Evolutionary conservation across 2,888 invertebrate genomes (phyloP), one percentile per base, ranked within the genome.

Genomic region (Dichetophora obliterata): DNA sequence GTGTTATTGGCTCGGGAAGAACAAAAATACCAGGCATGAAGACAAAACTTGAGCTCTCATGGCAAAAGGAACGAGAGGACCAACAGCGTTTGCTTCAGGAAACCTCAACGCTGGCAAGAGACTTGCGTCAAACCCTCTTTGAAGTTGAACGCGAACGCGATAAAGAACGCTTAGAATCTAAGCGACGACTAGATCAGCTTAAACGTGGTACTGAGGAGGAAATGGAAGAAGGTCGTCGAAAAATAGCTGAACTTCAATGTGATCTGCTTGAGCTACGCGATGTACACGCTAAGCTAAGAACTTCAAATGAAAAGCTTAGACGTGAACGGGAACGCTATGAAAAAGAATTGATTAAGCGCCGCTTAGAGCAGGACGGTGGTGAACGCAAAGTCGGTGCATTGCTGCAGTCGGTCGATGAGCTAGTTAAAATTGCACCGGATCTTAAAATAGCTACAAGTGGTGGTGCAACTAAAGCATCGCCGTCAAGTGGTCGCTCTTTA

Each of bases 31-130:
- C 95, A 0, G 97, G 96, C 4, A 90, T 95, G 82, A 94, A 95
- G 84, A 95, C 97, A 1, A 93, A 95, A 73, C 93, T 97, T 92
- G 97, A 97, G 87, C 90, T 97, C 19, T 96, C 96, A 0, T 97
- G 97, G 97, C 96, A 96, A 85, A 97, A 96, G 87, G 97, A 97
- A 88, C 91, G 97, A 27, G 96, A 96, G 87, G 97, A 97, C 84
- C 96, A 96, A 84, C 96, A 96, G 82, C 91, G 96, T n/a, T 89
- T 97, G 54, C 90, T 97, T 43, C 96, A 96, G 86, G 97, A 97
- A 90, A 96, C 96, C 0, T 95, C 96, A 54, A 96, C 96, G 0
- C 91, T 97, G 78, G 96, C 97, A 0, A 91, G 96, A 78, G 97
- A 97, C 88, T 90, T 97, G 68, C 91, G 96, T 16, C 96, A 96